Evolutionary conservation across 2,797 vertebrate species (phyloP), one percentile per base, ranked within the genome.

Genomic region (Perodicticus potto): DNA sequence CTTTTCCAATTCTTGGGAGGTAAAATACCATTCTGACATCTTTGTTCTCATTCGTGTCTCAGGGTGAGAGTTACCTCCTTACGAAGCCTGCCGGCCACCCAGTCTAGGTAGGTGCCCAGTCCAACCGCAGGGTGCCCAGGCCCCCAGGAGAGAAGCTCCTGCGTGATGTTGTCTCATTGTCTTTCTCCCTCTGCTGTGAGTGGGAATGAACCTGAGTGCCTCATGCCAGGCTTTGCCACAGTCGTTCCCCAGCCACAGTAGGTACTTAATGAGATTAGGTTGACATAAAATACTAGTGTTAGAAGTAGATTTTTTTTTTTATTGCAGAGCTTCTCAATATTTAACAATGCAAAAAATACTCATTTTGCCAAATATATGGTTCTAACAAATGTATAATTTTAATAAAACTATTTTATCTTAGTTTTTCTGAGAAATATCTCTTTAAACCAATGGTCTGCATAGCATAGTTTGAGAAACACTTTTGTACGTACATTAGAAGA

Each of bases 301-400:
- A 89, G 37, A 70, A 86, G 57, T 63, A 5, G 63, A 19, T 19
- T 17, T 32, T 88, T 80, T n/a, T 78, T 23, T 83, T 23, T 83
- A 59, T 61, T 93, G 12, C 1, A 88, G 27, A 7, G 14, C 32
- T 80, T 89, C 34, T 83, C 37, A 59, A 1, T n/a, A 73, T 96
- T 77, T 90, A 86, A 69, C 27, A 55, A 29, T 88, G 12, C 14
- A 81, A 63, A 90, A 63, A 90, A 45, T 94, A 81, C 73, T 95
- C 3, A 77, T 85, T 96, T 85, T 74, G 14, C n/a, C 22, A 43
- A 53, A 76, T 45, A 40, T 23, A 12, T 45, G 12, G 2, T 55
- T 74, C 74, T 49, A 72, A 25, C 65, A 23, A 84, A 81, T 76
- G 70, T 57, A 14, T 76, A 81, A 27, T 77, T 93, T 70, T 89